Evolutionary conservation across 64 coral and sea anemone species (phyloP).

Genomic region (Orbicella faveolata): DNA sequence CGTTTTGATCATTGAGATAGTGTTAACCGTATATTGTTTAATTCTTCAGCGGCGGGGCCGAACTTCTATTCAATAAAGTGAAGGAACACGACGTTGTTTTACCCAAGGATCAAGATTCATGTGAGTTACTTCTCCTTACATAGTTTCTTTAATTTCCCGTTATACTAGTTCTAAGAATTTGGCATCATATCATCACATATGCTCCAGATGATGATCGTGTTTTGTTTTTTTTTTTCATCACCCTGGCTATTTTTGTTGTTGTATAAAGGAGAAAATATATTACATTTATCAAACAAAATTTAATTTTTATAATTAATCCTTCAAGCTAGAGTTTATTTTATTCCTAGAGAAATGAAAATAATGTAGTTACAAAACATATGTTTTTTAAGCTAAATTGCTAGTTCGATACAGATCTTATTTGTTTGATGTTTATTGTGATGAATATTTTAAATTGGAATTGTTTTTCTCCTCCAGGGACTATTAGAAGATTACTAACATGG

Average conservation of each 20-base stretch:
- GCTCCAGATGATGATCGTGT: too few species aligned
- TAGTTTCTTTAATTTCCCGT: background rate
- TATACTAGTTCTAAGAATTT: background rate
- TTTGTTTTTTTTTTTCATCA: too few species aligned
- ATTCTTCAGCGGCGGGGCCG: constrained; percentile 87
- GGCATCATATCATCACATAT: too few species aligned
- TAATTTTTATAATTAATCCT: too few species aligned
- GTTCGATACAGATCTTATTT: background rate
- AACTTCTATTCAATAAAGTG: constrained; percentile 94
- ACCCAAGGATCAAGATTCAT: constrained; percentile 54
- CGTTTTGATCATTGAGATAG: background rate
- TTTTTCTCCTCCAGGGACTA: constrained; percentile 73
- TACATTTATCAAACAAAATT: too few species aligned
- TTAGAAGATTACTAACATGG: constrained; percentile 82
- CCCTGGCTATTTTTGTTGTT: too few species aligned
- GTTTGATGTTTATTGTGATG: background rate
- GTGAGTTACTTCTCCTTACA: constrained; percentile 51
- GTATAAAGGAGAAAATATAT: too few species aligned
- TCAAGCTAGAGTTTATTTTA: too few species aligned
- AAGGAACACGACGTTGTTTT: constrained; percentile 81
- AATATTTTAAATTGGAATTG: background rate
- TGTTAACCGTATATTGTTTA: background rate
- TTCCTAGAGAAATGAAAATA: too few species aligned
- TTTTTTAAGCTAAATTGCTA: background rate
- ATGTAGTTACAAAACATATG: too few species aligned